These are phyloP conservation scores for Pediacus dermestoides DNA, from an alignment of 2,888 invertebrate genomes.

Conservation along the genomic window DNA sequence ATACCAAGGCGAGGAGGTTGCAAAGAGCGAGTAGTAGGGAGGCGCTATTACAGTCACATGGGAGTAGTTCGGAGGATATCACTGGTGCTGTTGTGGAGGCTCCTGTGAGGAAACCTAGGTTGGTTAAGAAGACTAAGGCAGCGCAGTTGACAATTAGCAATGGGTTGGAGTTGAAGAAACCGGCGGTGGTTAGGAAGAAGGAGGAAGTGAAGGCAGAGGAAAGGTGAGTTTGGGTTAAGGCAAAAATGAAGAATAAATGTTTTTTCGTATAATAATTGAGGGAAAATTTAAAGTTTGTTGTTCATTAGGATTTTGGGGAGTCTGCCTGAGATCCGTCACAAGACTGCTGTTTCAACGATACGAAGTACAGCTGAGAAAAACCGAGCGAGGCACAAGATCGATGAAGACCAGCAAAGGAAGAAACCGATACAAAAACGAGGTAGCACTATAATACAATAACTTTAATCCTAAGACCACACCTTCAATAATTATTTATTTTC, in stretches of 20 bases:
- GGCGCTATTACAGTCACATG: conserved; percentile 50
- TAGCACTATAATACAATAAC: too few relatives aligned
- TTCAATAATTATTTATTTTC: too few relatives aligned
- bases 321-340: conserved; percentile 50
- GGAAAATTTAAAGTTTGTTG: too few relatives aligned
- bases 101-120: conserved; percentile 44
- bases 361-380: conserved; percentile 47
- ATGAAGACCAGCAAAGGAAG: conserved; percentile 33
- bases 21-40: conserved; percentile 54
- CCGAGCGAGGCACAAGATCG: conserved; percentile 33
- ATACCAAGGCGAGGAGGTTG: conserved; percentile 49
- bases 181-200: conserved; percentile 21
- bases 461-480: too few relatives aligned
- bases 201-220: conserved; percentile 22
- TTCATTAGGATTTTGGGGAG: conserved; percentile 39
- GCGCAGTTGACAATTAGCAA: conserved; percentile 39
- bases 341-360: conserved; percentile 50
- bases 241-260: conserved; percentile 4
- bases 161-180: conserved; percentile 38
- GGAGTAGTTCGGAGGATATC: conserved; percentile 54
- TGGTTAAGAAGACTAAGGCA: conserved; percentile 45
- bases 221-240: conserved; percentile 12
- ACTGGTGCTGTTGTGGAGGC: conserved; percentile 38
- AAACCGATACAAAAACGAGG: conserved; percentile 34
- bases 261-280: too few relatives aligned